Evolutionary conservation across 2,888 invertebrate genomes (phyloP), one percentile per base, ranked within the genome.

Genomic region (Eilema sororculum): DNA sequence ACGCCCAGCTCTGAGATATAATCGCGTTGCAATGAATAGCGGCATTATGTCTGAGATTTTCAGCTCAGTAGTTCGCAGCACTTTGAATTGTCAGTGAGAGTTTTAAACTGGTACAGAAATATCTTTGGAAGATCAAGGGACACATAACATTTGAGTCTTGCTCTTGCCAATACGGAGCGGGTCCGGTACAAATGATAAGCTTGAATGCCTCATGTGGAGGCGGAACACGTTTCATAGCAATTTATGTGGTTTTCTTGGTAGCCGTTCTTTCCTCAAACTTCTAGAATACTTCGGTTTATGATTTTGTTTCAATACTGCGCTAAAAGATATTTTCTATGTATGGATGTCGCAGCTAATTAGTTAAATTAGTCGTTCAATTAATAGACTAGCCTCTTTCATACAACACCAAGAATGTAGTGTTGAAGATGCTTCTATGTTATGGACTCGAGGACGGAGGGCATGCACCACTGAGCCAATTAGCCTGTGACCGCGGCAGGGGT

Each of bases 11-110:
- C 24, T 25, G 41, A 8, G 22, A 37, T 25, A 66, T 66, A 66
- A 66, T 66, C 58, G 25, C 28, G 25, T 66, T 66, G 41, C 57
- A 66, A 66, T 66, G 41, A 58, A 59, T 37, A 25, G 25, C 16
- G 37, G 13, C 24, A 66, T 58, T 41, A n/a, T 25, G 24, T n/a
- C 65, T 25, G 12, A 66, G 58, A 58, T 66, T 58, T 66, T 41
- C 58, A 41, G 0, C 62, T 52, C 52, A 9, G n/a, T 37, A 13
- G 12, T 37, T 25, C 12, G 37, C 66, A 66, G 58, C 33, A 33
- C 65, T 57, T 57, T 65, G 33, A 8, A 57, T 57, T 57, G 22
- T 56, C 13, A 9, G 24, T 12, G 22, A 20, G 5, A 25, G 33
- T 57, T 24, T 65, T 65, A 4, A 10, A 64, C 20, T 64, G 25